Base-by-base conservation (phyloP, 1,140 invertebrate genomes). In the Anastrepha ludens region DNA sequence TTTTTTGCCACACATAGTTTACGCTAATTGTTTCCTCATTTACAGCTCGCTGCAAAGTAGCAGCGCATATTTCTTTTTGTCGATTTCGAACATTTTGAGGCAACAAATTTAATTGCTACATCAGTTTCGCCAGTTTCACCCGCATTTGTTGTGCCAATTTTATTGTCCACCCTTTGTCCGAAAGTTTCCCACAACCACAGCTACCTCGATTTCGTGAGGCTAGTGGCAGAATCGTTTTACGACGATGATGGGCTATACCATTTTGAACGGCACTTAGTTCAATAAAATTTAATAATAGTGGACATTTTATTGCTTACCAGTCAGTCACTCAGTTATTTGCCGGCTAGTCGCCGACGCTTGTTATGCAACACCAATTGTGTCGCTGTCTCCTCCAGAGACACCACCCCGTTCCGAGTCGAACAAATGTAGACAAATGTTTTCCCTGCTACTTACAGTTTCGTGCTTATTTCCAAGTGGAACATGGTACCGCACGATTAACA, bases 1-100 rank as follows among this genome's bases (percentile, higher is more conserved):
- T 81, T 81, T 20, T 17, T 81, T 81, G 74, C 74, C 20, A 6
- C 13, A 74, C 41, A 74, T 74, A 41, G 41, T 47, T 74, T 74
- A 6, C 67, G 67, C 67, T 74, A 74, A 74, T 74, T 74, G 67
- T 74, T 74, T 74, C 67, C 67, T 74, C 67, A 47, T 74, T 74
- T 74, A 74, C 41, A 41, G 15, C 60, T 62, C 60, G n/a, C 9
- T 15, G 29, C 29, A 29, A 29, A 29, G 29, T 29, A 29, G 29
- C 29, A 29, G 29, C 29, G 29, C 29, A 29, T 17, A 62, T 62
- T 15, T 47, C 2, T 9, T 74, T 74, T 74, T 74, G 39, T 47
- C 13, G n/a, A n/a, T n/a, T 74, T 44, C 70, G 17, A 17, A 6
- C 41, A 17, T 44, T 74, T 74, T 17, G 9, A 74, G 17, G 44